Conservation (phyloP, 1,140 invertebrate genomes). For the Plectrocnemia conspersa region DNA sequence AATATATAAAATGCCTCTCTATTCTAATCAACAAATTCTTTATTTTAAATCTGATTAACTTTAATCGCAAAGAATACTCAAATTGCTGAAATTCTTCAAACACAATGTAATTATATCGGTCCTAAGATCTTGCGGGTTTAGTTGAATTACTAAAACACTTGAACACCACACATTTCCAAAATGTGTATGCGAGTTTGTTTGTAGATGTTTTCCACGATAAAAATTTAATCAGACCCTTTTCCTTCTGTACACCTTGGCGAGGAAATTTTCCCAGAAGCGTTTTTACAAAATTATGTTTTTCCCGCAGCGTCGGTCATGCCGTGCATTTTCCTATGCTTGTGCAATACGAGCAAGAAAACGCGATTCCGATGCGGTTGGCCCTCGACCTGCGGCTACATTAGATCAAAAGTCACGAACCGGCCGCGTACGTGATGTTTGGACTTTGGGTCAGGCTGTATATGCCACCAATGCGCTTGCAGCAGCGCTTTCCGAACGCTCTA, state of each 20-base stretch:
- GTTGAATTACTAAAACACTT: no score
- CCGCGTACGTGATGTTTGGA: conserved; percentile 6
- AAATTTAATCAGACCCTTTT: no score
- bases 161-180: conserved; percentile 1
- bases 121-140: no score
- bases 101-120: no score
- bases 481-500: background rate
- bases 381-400: background rate
- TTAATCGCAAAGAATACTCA: no score
- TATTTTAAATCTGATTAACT: no score
- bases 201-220: no score
- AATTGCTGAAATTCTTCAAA: no score
- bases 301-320: background rate
- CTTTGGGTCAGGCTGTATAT: background rate
- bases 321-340: background rate
- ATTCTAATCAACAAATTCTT: no score
- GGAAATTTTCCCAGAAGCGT: background rate
- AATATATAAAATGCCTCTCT: no score
- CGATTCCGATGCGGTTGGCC: background rate
- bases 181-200: background rate
- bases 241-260: background rate
- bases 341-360: background rate
- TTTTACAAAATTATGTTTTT: background rate
- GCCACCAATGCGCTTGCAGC: background rate
- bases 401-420: conserved; percentile 4